Conservation (phyloP, 2,888 invertebrate genomes). For the Miltochrista miniata region DNA sequence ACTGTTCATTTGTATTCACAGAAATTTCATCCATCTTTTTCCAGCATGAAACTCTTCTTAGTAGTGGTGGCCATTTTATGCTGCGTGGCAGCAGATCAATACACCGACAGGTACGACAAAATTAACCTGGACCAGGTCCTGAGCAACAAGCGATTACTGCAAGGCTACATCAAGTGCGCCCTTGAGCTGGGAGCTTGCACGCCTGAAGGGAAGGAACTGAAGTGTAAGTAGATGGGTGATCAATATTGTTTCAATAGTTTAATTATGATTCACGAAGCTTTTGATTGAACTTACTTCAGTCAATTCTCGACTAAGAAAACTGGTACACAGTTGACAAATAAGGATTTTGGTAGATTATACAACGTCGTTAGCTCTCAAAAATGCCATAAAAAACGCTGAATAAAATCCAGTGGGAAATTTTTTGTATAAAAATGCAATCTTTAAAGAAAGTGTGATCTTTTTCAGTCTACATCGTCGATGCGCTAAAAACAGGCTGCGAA, state of each 20-base stretch:
- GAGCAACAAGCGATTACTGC: conserved; percentile 85
- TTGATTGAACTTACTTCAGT: too few relatives aligned
- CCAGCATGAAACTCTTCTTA: conserved; percentile 55
- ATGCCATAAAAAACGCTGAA: too few relatives aligned
- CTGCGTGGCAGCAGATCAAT: conserved; percentile 50
- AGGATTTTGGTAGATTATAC: too few relatives aligned
- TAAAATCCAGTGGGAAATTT: too few relatives aligned
- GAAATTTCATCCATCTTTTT: conserved; percentile 3
- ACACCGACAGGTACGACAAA: conserved; percentile 87
- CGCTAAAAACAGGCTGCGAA: conserved; percentile 65
- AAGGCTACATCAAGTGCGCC: conserved; percentile 88
- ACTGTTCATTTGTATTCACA: not conserved
- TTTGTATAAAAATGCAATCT: too few relatives aligned
- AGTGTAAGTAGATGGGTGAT: conserved; percentile 79
- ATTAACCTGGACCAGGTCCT: conserved; percentile 88
- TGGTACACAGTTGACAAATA: too few relatives aligned
- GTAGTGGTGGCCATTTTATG: conserved; percentile 33
- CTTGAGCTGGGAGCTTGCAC: conserved; percentile 86
- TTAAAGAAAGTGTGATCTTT: too few relatives aligned
- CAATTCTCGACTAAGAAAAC: too few relatives aligned
- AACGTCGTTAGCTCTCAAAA: too few relatives aligned
- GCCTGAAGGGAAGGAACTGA: conserved; percentile 87
- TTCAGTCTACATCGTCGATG: conserved; percentile 73
- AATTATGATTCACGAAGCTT: too few relatives aligned
- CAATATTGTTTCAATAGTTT: not conserved